phyloP scores from a whole-genome alignment of 2,888 invertebrate species.

The Lordiphosa fenestrarum region DNA sequence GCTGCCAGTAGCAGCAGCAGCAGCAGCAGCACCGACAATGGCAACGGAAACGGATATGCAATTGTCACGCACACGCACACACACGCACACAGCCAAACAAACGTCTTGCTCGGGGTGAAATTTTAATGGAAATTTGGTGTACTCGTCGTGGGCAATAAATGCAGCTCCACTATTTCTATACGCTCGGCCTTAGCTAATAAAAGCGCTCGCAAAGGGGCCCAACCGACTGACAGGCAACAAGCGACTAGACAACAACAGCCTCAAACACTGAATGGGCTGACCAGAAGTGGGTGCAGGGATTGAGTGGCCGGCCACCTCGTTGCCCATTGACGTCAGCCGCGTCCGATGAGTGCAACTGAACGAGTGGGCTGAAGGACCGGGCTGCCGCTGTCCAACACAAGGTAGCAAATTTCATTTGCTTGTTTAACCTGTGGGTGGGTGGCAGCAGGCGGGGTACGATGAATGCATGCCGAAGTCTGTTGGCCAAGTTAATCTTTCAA shows the following conservation, averaged over 20 bases:
- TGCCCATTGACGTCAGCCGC: constrained; percentile 24
- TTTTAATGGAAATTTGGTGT: constrained; percentile 61
- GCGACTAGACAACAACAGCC: constrained; percentile 29
- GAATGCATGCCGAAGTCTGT: too few relatives aligned
- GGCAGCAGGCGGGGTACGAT: too few relatives aligned
- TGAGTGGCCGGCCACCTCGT: constrained; percentile 19
- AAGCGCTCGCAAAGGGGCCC: constrained; percentile 20
- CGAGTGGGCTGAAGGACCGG: neutral
- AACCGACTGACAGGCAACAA: constrained; percentile 30
- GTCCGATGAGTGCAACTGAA: constrained; percentile 26
- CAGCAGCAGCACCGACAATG: constrained; percentile 32
- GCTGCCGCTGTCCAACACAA: constrained; percentile 3
- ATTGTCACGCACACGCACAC: constrained; percentile 40
- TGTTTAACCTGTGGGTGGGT: neutral
- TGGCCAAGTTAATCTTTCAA: too few relatives aligned
- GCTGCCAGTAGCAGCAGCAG: constrained; percentile 40
- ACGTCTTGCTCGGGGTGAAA: constrained; percentile 29
- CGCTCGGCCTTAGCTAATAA: constrained; percentile 38
- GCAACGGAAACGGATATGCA: constrained; percentile 56
- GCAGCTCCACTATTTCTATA: constrained; percentile 42
- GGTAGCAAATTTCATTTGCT: constrained; percentile 16
- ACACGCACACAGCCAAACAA: constrained; percentile 4
- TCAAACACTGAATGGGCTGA: constrained; percentile 53
- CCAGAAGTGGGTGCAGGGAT: constrained; percentile 3
- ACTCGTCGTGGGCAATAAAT: constrained; percentile 39